Conservation (phyloP, 2,888 invertebrate genomes). For the Parascotia fuliginaria region DNA sequence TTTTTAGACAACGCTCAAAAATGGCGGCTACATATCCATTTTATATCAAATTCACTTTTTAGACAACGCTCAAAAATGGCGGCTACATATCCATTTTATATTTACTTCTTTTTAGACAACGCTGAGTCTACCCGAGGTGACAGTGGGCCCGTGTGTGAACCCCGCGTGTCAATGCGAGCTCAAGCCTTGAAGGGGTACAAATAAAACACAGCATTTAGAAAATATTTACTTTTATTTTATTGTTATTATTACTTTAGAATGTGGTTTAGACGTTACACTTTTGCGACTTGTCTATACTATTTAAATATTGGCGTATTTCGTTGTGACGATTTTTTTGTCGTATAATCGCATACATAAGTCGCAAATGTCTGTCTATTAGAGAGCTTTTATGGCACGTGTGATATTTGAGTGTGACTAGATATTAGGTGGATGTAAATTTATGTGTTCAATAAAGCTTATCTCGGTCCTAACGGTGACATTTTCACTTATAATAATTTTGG, state of each 20-base stretch:
- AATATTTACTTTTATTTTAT: constrained; percentile 61
- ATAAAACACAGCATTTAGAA: constrained; percentile 54
- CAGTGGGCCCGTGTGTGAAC: constrained; percentile 42
- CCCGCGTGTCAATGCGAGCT: constrained; percentile 50
- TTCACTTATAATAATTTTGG: constrained; percentile 47
- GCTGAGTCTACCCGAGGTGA: constrained; percentile 49
- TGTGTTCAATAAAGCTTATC: constrained; percentile 43
- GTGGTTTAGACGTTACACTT: constrained; percentile 34
- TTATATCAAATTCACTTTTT: too few relatives aligned
- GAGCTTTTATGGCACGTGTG: constrained; percentile 74
- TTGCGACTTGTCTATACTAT: neutral
- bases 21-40: too few relatives aligned
- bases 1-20: too few relatives aligned
- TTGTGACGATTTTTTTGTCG: constrained; percentile 1
- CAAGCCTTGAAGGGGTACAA: constrained; percentile 34
- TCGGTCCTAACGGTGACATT: constrained; percentile 36
- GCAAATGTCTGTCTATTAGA: constrained; percentile 46
- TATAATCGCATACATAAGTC: constrained; percentile 6
- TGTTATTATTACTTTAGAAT: constrained; percentile 51
- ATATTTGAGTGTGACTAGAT: constrained; percentile 70
- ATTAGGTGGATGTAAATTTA: constrained; percentile 54
- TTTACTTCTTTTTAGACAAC: constrained; percentile 39
- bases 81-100: neutral
- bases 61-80: too few relatives aligned
- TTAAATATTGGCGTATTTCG: neutral